Evolutionary conservation across 2,113 vertebrate genomes (phyloP).

Genomic region (Trichechus manatus): DNA sequence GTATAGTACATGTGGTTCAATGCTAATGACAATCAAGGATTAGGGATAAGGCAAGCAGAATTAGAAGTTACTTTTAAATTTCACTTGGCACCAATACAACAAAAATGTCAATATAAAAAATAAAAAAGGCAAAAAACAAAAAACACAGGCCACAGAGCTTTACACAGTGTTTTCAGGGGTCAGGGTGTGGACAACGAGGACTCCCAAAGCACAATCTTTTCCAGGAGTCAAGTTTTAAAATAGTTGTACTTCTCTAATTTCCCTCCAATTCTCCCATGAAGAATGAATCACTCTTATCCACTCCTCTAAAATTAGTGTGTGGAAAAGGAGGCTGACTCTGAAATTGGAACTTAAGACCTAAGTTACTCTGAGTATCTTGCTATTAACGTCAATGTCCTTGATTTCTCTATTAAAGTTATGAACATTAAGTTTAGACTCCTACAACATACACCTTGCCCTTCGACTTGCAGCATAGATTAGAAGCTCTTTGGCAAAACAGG

Average conservation of each 20-base stretch:
- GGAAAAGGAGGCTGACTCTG: constrained; percentile 12
- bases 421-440: not conserved
- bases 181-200: not conserved
- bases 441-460: not conserved
- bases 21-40: constrained; percentile 26
- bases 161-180: not conserved
- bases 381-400: not conserved
- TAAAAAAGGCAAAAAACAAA: not conserved
- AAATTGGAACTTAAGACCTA: not conserved
- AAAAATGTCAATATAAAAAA: constrained; percentile 11
- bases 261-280: not conserved
- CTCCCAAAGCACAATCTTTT: constrained; percentile 23
- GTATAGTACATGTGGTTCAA: not conserved
- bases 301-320: constrained; percentile 54
- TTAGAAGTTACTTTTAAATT: constrained; percentile 51
- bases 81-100: constrained; percentile 26
- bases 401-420: not conserved
- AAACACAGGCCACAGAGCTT: not conserved
- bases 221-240: constrained; percentile 55
- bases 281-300: constrained; percentile 50
- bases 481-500: not conserved
- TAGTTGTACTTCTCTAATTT: not conserved
- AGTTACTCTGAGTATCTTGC: constrained; percentile 39
- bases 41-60: constrained; percentile 6
- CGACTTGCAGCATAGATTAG: not conserved